A percentile compares a stretch with the other conserved stretches of the same genome.
Evolutionary conservation across 1,140 invertebrate species (phyloP).

Genomic region (Penaeus japonicus): DNA sequence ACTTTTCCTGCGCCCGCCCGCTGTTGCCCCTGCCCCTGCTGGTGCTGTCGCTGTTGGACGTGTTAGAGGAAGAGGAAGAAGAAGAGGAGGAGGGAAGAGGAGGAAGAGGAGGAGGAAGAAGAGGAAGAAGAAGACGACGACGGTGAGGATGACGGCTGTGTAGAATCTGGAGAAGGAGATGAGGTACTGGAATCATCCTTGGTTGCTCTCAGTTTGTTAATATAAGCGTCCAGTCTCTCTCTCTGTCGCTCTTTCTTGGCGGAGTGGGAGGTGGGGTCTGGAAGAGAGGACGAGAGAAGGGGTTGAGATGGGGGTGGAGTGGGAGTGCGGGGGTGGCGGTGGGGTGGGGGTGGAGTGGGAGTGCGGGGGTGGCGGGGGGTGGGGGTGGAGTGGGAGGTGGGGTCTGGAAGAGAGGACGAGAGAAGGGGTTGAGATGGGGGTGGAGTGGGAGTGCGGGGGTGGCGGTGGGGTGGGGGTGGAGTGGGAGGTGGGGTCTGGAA

Average conservation of each 20-base stretch:
- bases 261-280: slow-evolving; percentile 46
- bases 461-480: no score
- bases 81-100: background rate
- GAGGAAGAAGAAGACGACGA: slow-evolving; percentile 11
- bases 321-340: background rate
- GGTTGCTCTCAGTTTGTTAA: slow-evolving; percentile 75
- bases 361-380: no score
- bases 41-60: slow-evolving; percentile 2
- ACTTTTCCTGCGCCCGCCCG: background rate
- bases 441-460: no score
- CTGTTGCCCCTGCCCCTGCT: background rate
- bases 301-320: background rate
- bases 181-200: slow-evolving; percentile 57
- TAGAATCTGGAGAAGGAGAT: background rate
- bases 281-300: background rate
- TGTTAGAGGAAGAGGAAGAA: background rate
- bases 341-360: background rate
- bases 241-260: slow-evolving; percentile 59
- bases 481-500: background rate
- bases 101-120: background rate
- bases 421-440: no score
- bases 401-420: no score
- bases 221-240: slow-evolving; percentile 71
- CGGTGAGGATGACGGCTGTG: background rate
- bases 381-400: background rate